Evolutionary conservation across 2,113 vertebrate species (phyloP), one percentile per base, ranked within the genome.

Genomic region (Menura novaehollandiae): DNA sequence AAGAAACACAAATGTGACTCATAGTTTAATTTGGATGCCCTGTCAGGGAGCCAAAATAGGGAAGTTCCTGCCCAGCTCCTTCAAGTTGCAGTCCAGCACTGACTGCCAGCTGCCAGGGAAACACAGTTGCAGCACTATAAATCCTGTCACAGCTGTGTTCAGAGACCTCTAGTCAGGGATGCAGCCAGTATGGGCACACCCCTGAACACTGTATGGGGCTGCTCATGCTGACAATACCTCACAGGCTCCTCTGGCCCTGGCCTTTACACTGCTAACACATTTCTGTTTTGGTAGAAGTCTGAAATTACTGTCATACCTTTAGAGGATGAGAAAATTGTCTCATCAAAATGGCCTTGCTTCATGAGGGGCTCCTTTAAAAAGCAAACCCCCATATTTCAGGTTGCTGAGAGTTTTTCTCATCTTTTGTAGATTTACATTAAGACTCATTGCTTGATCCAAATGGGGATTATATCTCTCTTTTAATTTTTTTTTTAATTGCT

Each of bases 231-330:
- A 33, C 37, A 56, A 2, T 73, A 46, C 39, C 35, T 74, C 12
- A 8, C 55, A 44, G 43, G 51, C 41, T 83, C 16, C 17, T 75
- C 71, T 3, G 1, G 33, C 78, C 4, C 0, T 35, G 63, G 32
- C 33, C 23, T 73, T 78, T 53, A 30, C 44, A 39, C 62, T 52
- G 41, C 46, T 66, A 66, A 52, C 35, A 44, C 19, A 18, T 56
- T 94, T 82, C 71, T 96, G 3, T 79, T 85, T 83, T 73, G n/a
- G 22, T 59, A 83, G n/a, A 73, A 81, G 16, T 33, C 35, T 82
- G 67, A 79, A 88, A 76, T 76, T 60, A 33, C 74, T 69, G n/a
- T 51, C 53, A 41, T 46, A 43, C 6, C 24, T 91, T 60, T 33
- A 73, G 39, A 5, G 27, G 8, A 53, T 1, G 1, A 81, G 55